Base-by-base conservation (phyloP, 2,113 vertebrate genomes). In the Gymnarchus niloticus region DNA sequence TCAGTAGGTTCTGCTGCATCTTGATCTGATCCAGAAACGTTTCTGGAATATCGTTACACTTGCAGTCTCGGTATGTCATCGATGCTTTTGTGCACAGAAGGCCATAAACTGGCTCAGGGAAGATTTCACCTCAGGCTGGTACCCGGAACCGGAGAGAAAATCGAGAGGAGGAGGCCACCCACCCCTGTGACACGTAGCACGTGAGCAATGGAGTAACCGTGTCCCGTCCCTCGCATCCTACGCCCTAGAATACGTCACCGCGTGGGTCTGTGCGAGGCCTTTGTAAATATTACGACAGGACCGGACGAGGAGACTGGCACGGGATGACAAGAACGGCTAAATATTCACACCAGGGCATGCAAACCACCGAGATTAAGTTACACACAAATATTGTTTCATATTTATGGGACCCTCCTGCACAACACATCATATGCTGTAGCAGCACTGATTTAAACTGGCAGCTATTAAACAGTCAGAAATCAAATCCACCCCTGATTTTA, bases 1-100 rank as follows among this genome's bases (percentile, higher is more conserved):
- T 76, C 17, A 95, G 92, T 83, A 95, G 91, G 81, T 77, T 94
- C 91, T 95, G 94, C 85, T 95, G 95, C 1, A 96, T 94, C 8
- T 95, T 95, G 87, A 95, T 95, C 91, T 94, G 94, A 89, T 96
- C 95, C 89, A 95, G 89, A 69, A 96, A 96, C 83, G 94, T 95
- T 82, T 95, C 95, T 3, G 94, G 94, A 0, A 94, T 96, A 81
- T n/a, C n/a, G n/a, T 94, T 95, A 23, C 95, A 95, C 83, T 95
- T 96, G 6, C 93, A 95, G 81, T 83, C 91, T 92, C 87, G 94
- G 95, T 93, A 95, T 93, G 76, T 95, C 92, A 6, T 95, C 95
- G 1, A 94, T 93, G 3, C 10, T 6, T 3, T 83, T 91, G 83
- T 95, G 95, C 86, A 94, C 93, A 0, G n/a, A 89, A 91, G 61